Conservation (phyloP, 2,113 vertebrate species). For the Caranx ignobilis region DNA sequence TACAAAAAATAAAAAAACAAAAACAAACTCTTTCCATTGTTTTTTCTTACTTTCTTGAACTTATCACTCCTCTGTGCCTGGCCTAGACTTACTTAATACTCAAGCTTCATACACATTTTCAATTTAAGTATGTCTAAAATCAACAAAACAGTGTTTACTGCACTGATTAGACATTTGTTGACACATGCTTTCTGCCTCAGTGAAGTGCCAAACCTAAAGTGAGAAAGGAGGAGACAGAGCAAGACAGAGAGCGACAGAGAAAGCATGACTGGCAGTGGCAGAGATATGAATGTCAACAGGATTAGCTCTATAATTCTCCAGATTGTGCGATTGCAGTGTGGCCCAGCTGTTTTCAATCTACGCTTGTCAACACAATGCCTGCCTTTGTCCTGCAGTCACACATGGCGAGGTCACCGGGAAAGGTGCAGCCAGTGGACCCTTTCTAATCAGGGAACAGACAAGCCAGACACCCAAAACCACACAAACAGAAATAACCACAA, state of each 20-base stretch:
- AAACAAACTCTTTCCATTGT: no score
- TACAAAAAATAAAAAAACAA: background rate
- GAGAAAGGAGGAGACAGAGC: background rate
- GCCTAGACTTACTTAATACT: background rate
- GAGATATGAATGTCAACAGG: conserved; percentile 23
- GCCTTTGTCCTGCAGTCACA: conserved; percentile 1
- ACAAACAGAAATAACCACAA: conserved; percentile 33
- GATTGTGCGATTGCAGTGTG: conserved; percentile 18
- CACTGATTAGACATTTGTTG: background rate
- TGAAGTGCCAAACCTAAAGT: background rate
- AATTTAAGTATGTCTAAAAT: background rate
- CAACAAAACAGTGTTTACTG: background rate
- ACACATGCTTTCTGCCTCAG: background rate
- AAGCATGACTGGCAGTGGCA: conserved; percentile 15
- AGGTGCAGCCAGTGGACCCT: background rate
- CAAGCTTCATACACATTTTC: background rate
- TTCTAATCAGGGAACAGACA: conserved; percentile 29
- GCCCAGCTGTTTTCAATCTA: conserved; percentile 45
- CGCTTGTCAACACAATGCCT: conserved; percentile 32
- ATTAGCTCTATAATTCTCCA: conserved; percentile 48
- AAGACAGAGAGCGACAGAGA: background rate
- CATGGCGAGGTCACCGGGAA: background rate
- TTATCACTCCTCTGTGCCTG: background rate
- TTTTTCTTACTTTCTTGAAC: background rate
- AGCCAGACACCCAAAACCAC: conserved; percentile 12